Conservation (phyloP, 2,113 vertebrate genomes). For the Nycticebus coucang region DNA sequence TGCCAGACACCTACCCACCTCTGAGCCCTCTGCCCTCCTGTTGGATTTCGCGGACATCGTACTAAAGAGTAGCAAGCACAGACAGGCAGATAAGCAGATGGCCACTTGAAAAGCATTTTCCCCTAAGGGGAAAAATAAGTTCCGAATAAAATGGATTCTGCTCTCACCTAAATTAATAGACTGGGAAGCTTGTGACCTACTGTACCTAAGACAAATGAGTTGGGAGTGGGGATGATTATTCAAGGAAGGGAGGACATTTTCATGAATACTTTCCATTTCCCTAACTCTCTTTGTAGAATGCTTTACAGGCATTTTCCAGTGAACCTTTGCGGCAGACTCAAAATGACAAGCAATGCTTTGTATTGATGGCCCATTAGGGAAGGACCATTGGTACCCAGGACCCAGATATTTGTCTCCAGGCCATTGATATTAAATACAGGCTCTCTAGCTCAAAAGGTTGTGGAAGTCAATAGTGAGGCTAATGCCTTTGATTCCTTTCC, state of each 20-base stretch:
- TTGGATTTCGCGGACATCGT: conserved; percentile 19
- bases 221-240: not conserved
- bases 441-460: not conserved
- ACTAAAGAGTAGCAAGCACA: not conserved
- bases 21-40: conserved; percentile 67
- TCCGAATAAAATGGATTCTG: conserved; percentile 8
- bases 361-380: conserved; percentile 53
- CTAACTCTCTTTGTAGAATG: conserved; percentile 40
- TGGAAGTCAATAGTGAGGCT: not conserved
- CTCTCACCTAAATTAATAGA: conserved; percentile 8
- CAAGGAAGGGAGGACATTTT: not conserved
- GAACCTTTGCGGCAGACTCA: conserved; percentile 33
- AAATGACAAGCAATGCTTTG: conserved; percentile 43
- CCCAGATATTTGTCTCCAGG: conserved; percentile 55
- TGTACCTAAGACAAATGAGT: conserved; percentile 20
- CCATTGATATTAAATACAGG: conserved; percentile 4
- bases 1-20: conserved; percentile 67
- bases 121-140: not conserved
- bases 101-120: conserved; percentile 54
- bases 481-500: conserved; percentile 33
- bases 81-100: conserved; percentile 46
- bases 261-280: conserved; percentile 21
- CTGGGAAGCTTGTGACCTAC: not conserved
- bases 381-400: conserved; percentile 45
- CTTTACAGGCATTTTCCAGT: conserved; percentile 55